A percentile compares a stretch with the other conserved stretches of the same genome.
Evolutionary conservation across 1,140 invertebrate genomes (phyloP).

Genomic region (Chironomus tepperi): DNA sequence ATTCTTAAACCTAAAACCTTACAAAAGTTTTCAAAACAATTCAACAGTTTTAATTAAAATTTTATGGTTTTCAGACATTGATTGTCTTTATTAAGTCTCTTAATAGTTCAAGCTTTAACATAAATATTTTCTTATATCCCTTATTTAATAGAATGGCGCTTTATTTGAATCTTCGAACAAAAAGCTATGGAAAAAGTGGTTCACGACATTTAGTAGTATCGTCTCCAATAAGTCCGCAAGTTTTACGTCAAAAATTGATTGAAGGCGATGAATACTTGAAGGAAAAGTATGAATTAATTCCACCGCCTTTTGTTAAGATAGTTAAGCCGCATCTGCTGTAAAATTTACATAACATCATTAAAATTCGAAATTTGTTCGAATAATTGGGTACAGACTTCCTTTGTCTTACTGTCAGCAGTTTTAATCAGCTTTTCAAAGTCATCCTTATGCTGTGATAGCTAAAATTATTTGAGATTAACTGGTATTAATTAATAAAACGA

Average conservation of each 20-base stretch:
- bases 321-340: not conserved
- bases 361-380: not conserved
- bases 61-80: no score
- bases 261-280: not conserved
- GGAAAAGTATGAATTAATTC: not conserved
- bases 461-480: not conserved
- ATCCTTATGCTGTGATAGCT: not conserved
- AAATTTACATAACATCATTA: no score
- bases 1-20: no score
- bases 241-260: not conserved
- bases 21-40: no score
- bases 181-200: constrained; percentile 46
- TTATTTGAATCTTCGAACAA: constrained; percentile 45
- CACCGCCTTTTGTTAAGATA: not conserved
- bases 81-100: no score
- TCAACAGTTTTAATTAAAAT: no score
- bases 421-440: not conserved
- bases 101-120: no score
- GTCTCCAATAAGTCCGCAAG: not conserved
- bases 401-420: not conserved
- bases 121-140: no score
- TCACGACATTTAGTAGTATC: constrained; percentile 42
- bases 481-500: not conserved
- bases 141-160: constrained; percentile 35
- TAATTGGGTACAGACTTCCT: not conserved